phyloP scores from a whole-genome alignment of 2,113 vertebrate species.

The Pantherophis guttatus region DNA sequence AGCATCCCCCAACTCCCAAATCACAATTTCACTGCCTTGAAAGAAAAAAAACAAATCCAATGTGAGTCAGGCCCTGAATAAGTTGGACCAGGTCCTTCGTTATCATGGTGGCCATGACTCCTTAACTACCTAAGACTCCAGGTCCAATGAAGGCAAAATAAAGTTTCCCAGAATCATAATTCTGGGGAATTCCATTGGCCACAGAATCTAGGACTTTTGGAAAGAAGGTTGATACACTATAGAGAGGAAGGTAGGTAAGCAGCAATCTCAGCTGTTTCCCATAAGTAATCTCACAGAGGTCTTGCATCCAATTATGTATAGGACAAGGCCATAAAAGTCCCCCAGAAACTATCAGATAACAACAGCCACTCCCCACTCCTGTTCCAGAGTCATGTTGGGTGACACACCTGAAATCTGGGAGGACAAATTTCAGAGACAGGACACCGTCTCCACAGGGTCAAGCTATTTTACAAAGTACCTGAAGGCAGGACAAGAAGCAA shows the following conservation, averaged over 20 bases:
- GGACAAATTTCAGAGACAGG: background rate
- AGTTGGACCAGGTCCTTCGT: background rate
- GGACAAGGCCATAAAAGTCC: background rate
- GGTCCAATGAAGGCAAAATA: background rate
- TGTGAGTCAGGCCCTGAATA: background rate
- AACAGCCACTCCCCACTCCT: background rate
- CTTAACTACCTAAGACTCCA: background rate
- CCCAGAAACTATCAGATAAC: background rate
- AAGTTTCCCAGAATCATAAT: background rate
- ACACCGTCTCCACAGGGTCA: background rate
- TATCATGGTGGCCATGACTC: background rate
- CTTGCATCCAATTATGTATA: background rate
- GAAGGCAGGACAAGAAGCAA: background rate
- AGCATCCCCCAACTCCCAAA: background rate
- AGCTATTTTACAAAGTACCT: background rate
- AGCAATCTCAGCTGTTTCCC: background rate
- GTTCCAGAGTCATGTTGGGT: background rate
- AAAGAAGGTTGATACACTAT: background rate
- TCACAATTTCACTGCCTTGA: background rate
- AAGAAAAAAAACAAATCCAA: background rate
- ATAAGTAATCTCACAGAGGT: background rate
- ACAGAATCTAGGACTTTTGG: background rate
- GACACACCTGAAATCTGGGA: background rate
- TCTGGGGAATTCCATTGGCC: background rate
- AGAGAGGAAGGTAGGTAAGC: background rate